A percentile compares a stretch with the other conserved stretches of the same genome.
These are phyloP conservation scores for Merops nubicus DNA, from an alignment of 2,113 vertebrate species.

Conservation along the genomic window DNA sequence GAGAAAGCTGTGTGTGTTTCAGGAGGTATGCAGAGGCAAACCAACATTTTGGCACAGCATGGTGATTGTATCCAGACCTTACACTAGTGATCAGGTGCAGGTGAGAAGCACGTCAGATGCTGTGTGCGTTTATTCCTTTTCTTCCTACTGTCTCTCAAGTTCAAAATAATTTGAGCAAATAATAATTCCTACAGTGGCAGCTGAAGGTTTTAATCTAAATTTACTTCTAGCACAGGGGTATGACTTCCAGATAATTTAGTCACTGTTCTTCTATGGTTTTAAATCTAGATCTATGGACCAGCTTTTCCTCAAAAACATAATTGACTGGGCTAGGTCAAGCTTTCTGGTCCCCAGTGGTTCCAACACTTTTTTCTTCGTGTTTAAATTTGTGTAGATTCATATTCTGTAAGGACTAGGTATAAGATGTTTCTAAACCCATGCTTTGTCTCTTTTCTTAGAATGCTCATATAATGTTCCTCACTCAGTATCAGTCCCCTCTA, in stretches of 20 bases:
- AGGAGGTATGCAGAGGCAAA: background rate
- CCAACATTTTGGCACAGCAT: rapidly evolving
- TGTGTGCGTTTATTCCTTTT: background rate
- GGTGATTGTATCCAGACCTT: background rate
- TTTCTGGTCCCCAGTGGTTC: background rate
- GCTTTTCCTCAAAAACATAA: background rate
- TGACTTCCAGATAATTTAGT: background rate
- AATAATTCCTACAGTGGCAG: background rate
- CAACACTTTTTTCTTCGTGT: background rate
- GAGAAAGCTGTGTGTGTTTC: background rate
- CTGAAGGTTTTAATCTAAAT: background rate
- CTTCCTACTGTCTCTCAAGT: background rate
- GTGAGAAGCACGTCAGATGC: background rate
- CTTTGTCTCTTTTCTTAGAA: background rate
- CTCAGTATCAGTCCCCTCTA: background rate
- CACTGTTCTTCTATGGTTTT: background rate
- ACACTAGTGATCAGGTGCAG: background rate
- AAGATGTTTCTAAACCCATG: background rate
- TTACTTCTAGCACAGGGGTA: background rate
- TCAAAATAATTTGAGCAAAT: background rate
- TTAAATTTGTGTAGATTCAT: background rate
- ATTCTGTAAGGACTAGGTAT: background rate
- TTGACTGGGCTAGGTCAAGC: background rate
- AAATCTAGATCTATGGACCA: background rate
- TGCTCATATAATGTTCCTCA: background rate